Percentiles rank a stretch among this genome's conserved stretches.
phyloP scores from a whole-genome alignment of 2,888 invertebrate species.

The Metacarcinus magister region DNA sequence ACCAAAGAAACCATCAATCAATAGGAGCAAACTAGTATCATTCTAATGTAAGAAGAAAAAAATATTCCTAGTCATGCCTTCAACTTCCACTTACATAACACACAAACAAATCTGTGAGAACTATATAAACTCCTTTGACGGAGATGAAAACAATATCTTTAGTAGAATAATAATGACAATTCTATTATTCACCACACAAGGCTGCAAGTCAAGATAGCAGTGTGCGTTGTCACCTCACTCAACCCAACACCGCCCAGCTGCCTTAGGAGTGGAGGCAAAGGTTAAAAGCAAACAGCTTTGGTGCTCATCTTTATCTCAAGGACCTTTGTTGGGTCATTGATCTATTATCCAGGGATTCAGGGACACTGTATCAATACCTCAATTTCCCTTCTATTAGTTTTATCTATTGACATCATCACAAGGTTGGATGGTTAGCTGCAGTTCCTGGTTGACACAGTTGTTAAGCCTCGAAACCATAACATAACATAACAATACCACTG shows the following conservation, averaged over 20 bases:
- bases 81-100: not conserved
- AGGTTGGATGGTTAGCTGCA: no score
- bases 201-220: not conserved
- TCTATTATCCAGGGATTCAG: not conserved
- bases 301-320: not conserved
- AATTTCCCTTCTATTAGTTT: no score
- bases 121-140: not conserved
- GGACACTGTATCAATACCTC: no score
- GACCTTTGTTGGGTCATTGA: not conserved
- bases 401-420: no score
- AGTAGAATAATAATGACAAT: not conserved
- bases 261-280: not conserved
- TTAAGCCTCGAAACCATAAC: not conserved
- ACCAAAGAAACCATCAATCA: not conserved
- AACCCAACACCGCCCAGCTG: not conserved
- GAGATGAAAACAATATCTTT: not conserved
- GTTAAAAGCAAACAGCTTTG: not conserved
- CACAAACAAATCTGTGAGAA: not conserved
- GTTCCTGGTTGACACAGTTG: not conserved
- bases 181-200: not conserved
- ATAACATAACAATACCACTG: not conserved
- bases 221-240: not conserved
- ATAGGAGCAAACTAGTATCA: no score
- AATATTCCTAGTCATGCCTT: not conserved
- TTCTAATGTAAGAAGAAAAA: not conserved